Evolutionary conservation across 2,797 vertebrate species (phyloP), one percentile per base, ranked within the genome.

Genomic region (Menidia menidia): DNA sequence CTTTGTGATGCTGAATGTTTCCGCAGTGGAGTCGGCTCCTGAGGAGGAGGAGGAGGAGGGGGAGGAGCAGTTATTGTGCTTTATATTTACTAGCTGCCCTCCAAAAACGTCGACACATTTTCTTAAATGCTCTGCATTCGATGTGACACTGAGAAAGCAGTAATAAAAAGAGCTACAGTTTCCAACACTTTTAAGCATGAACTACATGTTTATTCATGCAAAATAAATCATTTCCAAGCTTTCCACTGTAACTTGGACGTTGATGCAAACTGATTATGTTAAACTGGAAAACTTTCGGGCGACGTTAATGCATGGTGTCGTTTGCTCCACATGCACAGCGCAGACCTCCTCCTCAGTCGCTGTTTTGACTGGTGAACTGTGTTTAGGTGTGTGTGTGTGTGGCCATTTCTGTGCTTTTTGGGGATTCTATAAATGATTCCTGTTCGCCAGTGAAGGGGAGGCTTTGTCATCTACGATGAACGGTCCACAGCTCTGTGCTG

Each of bases 11-110:
- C 65, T 53, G n/a, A 80, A 56, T 81, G 71, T 87, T 64, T 71
- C 59, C 77, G 64, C 80, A 68, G 53, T 39, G 14, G 47, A 67
- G 62, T 82, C 25, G 25, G 25, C 25, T 25, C 25, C 25, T 71
- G 59, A 42, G 81, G 60, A 30, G 75, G 81, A 82, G 84, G 76
- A 81, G 25, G 82, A 86, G 80, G 73, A 66, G 25, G 16, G 6
- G 35, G 10, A 7, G 7, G 4, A 39, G 35, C 7, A 39, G 10
- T 39, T 39, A 39, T 7, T 39, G 35, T 7, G 7, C 7, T 39
- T 39, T 39, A 39, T 39, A 25, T 39, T 7, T 7, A 7, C 7
- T 39, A 39, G 35, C 35, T 7, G 35, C 35, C 7, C 35, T 39
- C 35, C 25, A 6, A 39, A 39, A 5, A 39, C 10, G 35, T 39